Percentiles rank a stretch among this genome's conserved stretches.
Evolutionary conservation across 2,113 vertebrate species (phyloP).

Genomic region (Macquaria ambigua): DNA sequence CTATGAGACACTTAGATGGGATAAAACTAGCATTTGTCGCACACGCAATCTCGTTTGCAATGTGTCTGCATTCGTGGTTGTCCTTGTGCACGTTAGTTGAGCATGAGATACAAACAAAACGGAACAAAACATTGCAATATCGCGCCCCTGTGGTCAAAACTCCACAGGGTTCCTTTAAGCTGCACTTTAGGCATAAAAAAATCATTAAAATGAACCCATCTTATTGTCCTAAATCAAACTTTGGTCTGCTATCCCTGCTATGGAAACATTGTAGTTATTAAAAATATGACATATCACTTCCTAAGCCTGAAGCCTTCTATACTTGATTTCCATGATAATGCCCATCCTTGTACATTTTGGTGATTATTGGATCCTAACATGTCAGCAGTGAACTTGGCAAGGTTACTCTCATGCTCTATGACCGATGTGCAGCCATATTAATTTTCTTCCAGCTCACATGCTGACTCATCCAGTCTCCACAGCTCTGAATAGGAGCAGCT

Average conservation of each 20-base stretch:
- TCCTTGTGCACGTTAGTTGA: neutral
- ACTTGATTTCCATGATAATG: slow-evolving; percentile 37
- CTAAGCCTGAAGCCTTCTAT: neutral
- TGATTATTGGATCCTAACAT: slow-evolving; percentile 51
- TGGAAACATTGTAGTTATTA: slow-evolving; percentile 17
- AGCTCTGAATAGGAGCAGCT: slow-evolving; percentile 62
- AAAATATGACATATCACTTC: slow-evolving; percentile 23
- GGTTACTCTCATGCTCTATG: slow-evolving; percentile 27
- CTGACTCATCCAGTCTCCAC: slow-evolving; percentile 59
- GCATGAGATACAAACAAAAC: neutral
- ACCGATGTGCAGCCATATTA: slow-evolving; percentile 60
- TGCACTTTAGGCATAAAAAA: slow-evolving; percentile 26
- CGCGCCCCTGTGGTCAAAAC: neutral
- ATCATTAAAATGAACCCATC: slow-evolving; percentile 20
- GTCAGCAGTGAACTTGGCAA: slow-evolving; percentile 55
- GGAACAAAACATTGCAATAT: neutral
- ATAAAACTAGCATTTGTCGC: neutral
- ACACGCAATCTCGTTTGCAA: neutral
- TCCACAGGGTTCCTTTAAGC: slow-evolving; percentile 8
- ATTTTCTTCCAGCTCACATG: slow-evolving; percentile 53
- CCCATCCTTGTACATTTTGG: slow-evolving; percentile 31
- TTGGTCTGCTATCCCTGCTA: slow-evolving; percentile 23
- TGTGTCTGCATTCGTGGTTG: neutral
- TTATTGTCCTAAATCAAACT: slow-evolving; percentile 16
- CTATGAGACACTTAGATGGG: neutral